These are phyloP conservation scores for Drosophila neotestacea DNA, from an alignment of 2,888 invertebrate species.

Conservation along the genomic window DNA sequence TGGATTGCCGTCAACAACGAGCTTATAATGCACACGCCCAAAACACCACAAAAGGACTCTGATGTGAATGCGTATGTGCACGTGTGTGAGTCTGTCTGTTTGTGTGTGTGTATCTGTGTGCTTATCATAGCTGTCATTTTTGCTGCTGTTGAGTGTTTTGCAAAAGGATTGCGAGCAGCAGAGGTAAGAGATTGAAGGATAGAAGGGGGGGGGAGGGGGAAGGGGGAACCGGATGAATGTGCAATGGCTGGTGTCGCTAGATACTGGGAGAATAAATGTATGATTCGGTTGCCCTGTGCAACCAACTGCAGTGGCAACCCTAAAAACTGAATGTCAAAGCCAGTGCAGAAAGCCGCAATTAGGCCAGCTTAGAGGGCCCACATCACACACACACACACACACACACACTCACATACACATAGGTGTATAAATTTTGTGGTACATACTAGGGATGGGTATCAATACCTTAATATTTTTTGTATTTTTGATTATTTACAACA, in stretches of 20 bases:
- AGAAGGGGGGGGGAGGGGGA: background rate
- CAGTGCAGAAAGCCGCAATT: conserved; percentile 62
- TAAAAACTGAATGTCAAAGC: conserved; percentile 51
- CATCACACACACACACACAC: conserved; percentile 10
- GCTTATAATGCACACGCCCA: conserved; percentile 28
- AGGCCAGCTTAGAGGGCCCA: conserved; percentile 40
- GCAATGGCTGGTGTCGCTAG: conserved; percentile 7
- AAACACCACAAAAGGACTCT: background rate
- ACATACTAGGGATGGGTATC: no score
- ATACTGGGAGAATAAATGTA: conserved; percentile 10
- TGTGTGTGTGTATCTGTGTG: conserved; percentile 9
- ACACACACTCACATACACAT: background rate
- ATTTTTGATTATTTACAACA: no score
- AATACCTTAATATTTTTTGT: no score
- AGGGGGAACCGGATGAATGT: background rate
- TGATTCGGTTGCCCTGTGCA: conserved; percentile 3
- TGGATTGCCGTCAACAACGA: conserved; percentile 21
- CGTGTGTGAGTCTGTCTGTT: background rate
- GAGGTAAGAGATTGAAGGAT: background rate
- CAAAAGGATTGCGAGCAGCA: conserved; percentile 25
- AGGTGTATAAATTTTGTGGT: no score
- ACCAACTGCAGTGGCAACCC: conserved; percentile 21
- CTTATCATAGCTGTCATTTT: conserved; percentile 35
- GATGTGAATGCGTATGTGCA: background rate
- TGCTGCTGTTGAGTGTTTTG: conserved; percentile 32